Conservation (phyloP, 2,888 invertebrate genomes). For the Torymus auratus region DNA sequence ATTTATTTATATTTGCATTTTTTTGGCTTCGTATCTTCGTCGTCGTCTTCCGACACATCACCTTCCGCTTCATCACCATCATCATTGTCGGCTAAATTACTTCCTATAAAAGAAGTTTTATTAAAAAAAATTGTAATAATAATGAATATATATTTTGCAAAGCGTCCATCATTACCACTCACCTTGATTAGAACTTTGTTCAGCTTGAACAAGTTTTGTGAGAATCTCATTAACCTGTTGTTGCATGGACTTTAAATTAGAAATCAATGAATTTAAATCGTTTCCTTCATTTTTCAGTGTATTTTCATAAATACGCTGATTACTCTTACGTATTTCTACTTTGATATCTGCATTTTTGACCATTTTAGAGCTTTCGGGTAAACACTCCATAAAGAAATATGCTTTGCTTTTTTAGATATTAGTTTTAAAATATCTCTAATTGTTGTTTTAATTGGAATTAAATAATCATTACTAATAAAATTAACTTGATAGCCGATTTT, state of each 20-base stretch:
- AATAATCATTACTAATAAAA: too few relatives aligned
- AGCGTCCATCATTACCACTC: not conserved
- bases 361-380: slow-evolving; percentile 25
- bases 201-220: slow-evolving; percentile 65
- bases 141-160: not conserved
- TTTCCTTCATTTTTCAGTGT: slow-evolving; percentile 53
- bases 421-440: too few relatives aligned
- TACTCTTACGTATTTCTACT: slow-evolving; percentile 60
- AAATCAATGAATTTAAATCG: slow-evolving; percentile 62
- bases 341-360: slow-evolving; percentile 38
- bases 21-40: slow-evolving; percentile 65
- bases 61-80: slow-evolving; percentile 61
- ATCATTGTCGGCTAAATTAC: slow-evolving; percentile 47
- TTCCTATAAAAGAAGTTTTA: slow-evolving; percentile 14
- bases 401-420: too few relatives aligned
- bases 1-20: slow-evolving; percentile 65
- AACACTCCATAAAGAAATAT: not conserved
- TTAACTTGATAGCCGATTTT: too few relatives aligned
- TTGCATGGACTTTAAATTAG: slow-evolving; percentile 65
- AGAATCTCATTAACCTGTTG: slow-evolving; percentile 68
- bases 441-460: too few relatives aligned
- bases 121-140: not conserved
- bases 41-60: slow-evolving; percentile 61
- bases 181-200: slow-evolving; percentile 46
- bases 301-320: slow-evolving; percentile 59